Conservation (phyloP, 1,140 invertebrate genomes). For the Drosophila sturtevanti region DNA sequence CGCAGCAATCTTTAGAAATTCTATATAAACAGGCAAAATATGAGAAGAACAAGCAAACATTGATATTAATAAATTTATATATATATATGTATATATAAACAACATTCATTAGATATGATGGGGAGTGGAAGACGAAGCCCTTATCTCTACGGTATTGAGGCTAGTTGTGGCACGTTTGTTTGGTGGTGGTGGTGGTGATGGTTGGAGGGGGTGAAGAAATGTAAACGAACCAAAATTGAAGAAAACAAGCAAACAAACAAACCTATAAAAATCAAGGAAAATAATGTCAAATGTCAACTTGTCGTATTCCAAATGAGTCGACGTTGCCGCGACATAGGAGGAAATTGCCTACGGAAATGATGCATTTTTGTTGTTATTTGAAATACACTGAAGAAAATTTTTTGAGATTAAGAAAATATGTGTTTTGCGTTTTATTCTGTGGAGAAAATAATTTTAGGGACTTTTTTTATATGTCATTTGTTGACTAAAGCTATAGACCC, state of each 20-base stretch:
- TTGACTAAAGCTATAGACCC: too few species aligned
- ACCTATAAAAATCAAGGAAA: conserved; percentile 65
- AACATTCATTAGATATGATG: not conserved
- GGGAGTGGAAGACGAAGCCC: conserved; percentile 41
- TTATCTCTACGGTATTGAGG: conserved; percentile 60
- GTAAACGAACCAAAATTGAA: conserved; percentile 37
- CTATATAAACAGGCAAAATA: conserved; percentile 53
- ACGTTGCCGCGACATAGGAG: not conserved
- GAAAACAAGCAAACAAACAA: conserved; percentile 36
- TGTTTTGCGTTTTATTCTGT: too few species aligned
- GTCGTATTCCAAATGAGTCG: not conserved
- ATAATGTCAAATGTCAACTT: conserved; percentile 67
- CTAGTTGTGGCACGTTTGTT: conserved; percentile 21
- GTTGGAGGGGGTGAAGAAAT: not conserved
- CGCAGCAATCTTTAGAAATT: conserved; percentile 54
- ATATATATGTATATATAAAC: not conserved
- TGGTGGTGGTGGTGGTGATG: not conserved
- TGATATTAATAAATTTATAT: conserved; percentile 23
- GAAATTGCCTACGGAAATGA: conserved; percentile 36
- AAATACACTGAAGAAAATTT: not conserved
- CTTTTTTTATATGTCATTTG: too few species aligned
- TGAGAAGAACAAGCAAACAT: conserved; percentile 40
- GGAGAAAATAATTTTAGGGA: too few species aligned
- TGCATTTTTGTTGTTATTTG: not conserved
- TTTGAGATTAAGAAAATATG: too few species aligned